A percentile compares a stretch with the other conserved stretches of the same genome.
phyloP scores from a whole-genome alignment of 1,140 invertebrate genomes.

The Diprion similis region DNA sequence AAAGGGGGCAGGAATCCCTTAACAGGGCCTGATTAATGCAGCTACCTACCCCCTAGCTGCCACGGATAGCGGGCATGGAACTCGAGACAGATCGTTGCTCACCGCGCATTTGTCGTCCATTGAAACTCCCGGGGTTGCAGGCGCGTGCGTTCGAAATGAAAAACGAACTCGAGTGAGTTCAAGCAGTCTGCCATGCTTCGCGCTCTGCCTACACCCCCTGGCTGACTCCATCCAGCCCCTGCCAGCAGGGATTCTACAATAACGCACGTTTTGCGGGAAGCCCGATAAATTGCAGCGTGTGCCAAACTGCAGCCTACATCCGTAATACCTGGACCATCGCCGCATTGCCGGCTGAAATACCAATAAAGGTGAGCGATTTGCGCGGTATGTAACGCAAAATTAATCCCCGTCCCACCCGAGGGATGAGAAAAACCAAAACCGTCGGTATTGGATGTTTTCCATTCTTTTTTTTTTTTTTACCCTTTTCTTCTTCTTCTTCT shows the following conservation, averaged over 20 bases:
- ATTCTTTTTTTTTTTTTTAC: no score
- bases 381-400: no score
- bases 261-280: background rate
- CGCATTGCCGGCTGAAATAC: background rate
- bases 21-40: no score
- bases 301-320: no score
- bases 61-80: background rate
- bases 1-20: no score
- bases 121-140: background rate
- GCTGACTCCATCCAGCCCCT: background rate
- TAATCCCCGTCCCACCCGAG: no score
- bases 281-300: no score
- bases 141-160: constrained; percentile 6
- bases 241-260: background rate
- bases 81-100: constrained; percentile 2
- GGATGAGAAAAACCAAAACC: no score
- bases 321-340: background rate
- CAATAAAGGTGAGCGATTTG: background rate
- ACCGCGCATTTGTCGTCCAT: constrained; percentile 1
- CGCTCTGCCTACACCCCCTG: background rate
- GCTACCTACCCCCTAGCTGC: no score
- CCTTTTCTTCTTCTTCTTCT: no score
- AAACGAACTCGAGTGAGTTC: constrained; percentile 1
- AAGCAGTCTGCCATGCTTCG: background rate
- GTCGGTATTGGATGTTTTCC: no score